A percentile compares a stretch with the other conserved stretches of the same genome.
Evolutionary conservation across 1,140 invertebrate species (phyloP).

Genomic region (Ganaspis sp.): DNA sequence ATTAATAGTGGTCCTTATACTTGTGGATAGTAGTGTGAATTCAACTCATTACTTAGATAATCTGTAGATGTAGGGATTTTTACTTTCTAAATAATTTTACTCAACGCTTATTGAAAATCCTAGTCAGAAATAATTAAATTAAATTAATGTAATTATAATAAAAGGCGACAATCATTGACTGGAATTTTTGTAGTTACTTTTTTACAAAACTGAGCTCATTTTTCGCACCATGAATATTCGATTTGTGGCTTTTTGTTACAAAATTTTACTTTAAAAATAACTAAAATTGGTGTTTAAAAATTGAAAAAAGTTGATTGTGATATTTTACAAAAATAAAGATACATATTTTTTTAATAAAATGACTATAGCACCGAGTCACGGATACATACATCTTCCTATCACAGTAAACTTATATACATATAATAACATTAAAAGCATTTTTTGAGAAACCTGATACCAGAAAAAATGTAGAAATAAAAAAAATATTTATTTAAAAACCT

Average conservation of each 20-base stretch:
- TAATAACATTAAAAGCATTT: neutral
- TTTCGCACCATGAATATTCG: neutral
- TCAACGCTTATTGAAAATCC: too few species aligned
- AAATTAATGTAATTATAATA: constrained; percentile 1
- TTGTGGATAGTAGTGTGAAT: too few species aligned
- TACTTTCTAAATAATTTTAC: neutral
- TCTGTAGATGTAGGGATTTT: too few species aligned
- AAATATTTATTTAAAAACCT: too few species aligned
- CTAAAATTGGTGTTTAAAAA: neutral
- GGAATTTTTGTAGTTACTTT: neutral
- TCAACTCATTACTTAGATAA: too few species aligned
- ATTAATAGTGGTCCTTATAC: too few species aligned
- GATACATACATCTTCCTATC: neutral
- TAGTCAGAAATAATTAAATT: too few species aligned
- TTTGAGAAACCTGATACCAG: neutral
- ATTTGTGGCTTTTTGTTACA: neutral
- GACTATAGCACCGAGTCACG: neutral
- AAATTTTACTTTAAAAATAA: neutral
- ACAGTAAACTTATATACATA: constrained; percentile 3
- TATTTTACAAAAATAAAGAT: neutral
- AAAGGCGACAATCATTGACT: neutral
- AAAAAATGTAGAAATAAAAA: neutral
- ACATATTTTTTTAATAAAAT: neutral
- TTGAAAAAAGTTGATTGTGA: neutral
- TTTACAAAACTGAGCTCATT: neutral